Base-by-base conservation (phyloP, 2,888 invertebrate species). In the Nomada fucata region DNA sequence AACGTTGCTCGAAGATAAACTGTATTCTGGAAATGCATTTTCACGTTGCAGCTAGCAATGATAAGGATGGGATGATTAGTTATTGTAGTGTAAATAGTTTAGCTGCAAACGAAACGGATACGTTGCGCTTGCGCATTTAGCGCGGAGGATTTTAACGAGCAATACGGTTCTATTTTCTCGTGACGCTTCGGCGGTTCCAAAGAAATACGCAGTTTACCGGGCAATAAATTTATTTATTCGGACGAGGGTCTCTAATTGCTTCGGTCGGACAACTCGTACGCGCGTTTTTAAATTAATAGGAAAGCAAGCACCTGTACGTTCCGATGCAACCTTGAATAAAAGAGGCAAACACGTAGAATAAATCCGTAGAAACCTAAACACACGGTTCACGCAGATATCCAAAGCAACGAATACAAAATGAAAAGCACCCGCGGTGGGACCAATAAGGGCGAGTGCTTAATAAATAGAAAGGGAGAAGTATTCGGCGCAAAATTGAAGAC, bases 401-500 rank as follows among this genome's bases (percentile, higher is more conserved):
- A 18, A 2, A 55, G 36, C 42, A n/a, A 44, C 15, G 13, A 11
- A n/a, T 20, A 55, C 2, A 63, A 52, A 69, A 61, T 61, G 26
- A 75, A 61, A 55, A 9, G 23, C 7, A 18, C 36, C 44, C n/a
- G 23, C 9, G 23, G n/a, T 4, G 4, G 42, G 47, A 15, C 42
- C 29, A 29, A 47, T 50, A 26, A 36, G 18, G 59, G 42, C 47
- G 63, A 64, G 50, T 50, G 23, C 20, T 59, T 47, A 59, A 18
- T 53, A 9, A 20, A 63, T 47, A 13, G 63, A 20, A 23, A 44
- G 7, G n/a, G 20, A 20, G 15, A 11, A 63, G 76, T 64, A 69
- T 29, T 29, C 52, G 44, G 59, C 47, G 42, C 26, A 64, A 61
- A 70, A 36, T 76, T 29, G 70, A 59, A 59, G 65, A 61, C 69